Base-by-base conservation (phyloP, 2,797 vertebrate species). In the Gymnocypris eckloni region DNA sequence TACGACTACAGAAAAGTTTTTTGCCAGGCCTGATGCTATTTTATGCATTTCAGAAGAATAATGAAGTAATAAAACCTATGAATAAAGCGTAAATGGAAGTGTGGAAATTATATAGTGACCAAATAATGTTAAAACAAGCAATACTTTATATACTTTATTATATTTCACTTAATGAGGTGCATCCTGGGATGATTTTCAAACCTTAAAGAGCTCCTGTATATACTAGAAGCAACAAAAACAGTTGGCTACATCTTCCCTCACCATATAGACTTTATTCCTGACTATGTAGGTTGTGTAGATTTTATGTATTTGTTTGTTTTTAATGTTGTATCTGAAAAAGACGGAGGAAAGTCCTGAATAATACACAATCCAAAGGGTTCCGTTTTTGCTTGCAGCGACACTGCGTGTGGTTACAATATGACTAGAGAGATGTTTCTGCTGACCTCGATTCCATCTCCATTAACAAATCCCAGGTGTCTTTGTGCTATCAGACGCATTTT, bases 361-460 rank as follows among this genome's bases (percentile, higher is more conserved):
- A 88, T 88, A 75, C 50, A 86, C 25, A 41, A 28, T 83, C 70
- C 43, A 33, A 85, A n/a, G 37, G 54, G 78, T 37, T 37, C 54
- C 39, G 25, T 72, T 83, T 83, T 83, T 10, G 79, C 45, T 85
- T 5, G 73, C 37, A 50, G 83, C 59, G 64, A 61, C 73, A 59
- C 71, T 80, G 81, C 33, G 41, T 48, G 79, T 75, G 66, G 64
- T 45, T 39, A 41, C 50, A 50, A 52, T 16, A 69, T 18, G 67
- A 52, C 67, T 6, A 71, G 64, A 39, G 70, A 77, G 72, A 83
- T 70, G 80, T 71, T 66, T 39, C 73, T 52, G 56, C 70, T 87
- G 89, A 88, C 75, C 78, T 83, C 75, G 69, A 86, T 85, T 89
- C 79, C 64, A 84, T 69, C 79, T 66, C 9, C 59, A 25, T 72